Conservation (phyloP, 2,888 invertebrate species). For the Tricholauxania praeusta region DNA sequence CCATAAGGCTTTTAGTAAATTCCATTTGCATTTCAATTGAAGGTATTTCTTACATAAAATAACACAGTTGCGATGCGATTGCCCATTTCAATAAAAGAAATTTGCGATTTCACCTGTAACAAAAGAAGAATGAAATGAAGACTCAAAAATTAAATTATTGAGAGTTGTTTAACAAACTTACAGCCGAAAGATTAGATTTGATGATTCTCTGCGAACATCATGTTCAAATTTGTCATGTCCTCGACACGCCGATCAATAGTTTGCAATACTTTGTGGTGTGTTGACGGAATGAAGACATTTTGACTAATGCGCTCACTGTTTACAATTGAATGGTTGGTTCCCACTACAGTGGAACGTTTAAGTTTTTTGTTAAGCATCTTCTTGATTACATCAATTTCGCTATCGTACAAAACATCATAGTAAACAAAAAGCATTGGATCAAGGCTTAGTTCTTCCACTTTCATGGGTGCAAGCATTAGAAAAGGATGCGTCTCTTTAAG, state of each 20-base stretch:
- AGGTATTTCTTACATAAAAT: constrained; percentile 62
- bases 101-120: constrained; percentile 38
- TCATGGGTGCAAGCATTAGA: constrained; percentile 68
- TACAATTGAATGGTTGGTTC: constrained; percentile 76
- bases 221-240: constrained; percentile 71
- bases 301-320: constrained; percentile 56
- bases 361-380: constrained; percentile 70
- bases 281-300: constrained; percentile 47
- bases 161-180: neutral
- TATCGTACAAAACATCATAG: constrained; percentile 72
- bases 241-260: constrained; percentile 68
- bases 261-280: constrained; percentile 70
- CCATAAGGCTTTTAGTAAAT: neutral
- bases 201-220: constrained; percentile 70
- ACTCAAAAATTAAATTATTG: neutral
- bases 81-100: constrained; percentile 43
- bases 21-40: neutral
- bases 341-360: constrained; percentile 72
- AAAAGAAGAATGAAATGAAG: neutral
- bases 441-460: constrained; percentile 70
- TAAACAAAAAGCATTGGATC: constrained; percentile 71
- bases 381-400: constrained; percentile 71
- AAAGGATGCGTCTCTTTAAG: constrained; percentile 63
- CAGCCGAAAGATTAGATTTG: constrained; percentile 46
- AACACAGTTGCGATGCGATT: constrained; percentile 65